Base-by-base conservation (phyloP, 2,888 invertebrate species). In the Chloroclystis v-ata region DNA sequence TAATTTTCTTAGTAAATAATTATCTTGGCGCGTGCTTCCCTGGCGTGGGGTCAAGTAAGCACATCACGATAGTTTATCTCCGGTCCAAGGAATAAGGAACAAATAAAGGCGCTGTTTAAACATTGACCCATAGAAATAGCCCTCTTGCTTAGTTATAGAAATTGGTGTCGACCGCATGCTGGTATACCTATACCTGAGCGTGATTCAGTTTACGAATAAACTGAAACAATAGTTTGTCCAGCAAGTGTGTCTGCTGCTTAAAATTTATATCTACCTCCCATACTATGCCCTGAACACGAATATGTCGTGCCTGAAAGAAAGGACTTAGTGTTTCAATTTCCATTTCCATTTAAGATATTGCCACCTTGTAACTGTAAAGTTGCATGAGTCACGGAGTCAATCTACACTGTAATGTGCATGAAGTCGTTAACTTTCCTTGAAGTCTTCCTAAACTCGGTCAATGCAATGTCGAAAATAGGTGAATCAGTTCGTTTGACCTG, bases 1-100 rank as follows among this genome's bases (percentile, higher is more conserved):
- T 10, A 37, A 10, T 28, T 11, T 25, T 40, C 42, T 52, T 37
- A 46, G 50, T 48, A 45, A 48, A 49, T 29, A n/a, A n/a, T n/a
- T n/a, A 10, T 25, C 12, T 16, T 39, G 42, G 60, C 62, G 62
- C 61, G 62, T 58, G 60, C 63, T 67, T 33, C 37, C 66, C 63
- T 67, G 67, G 67, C 60, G 56, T 43, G n/a, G n/a, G n/a, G n/a
- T n/a, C n/a, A n/a, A n/a, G n/a, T 48, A 29, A 13, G 47, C 61
- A 59, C 54, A 29, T 47, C 44, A 47, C 46, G 39, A 39, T 32
- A 30, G 25, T 35, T 14, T 20, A 32, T 41, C 28, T 14, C 40
- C 20, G 25, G 26, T 37, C 40, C 43, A 37, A 40, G 40, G 14
- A 40, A 25, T 55, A 50, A 42, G 48, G 20, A 20, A 20, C 20